These are phyloP conservation scores for Chionodraco myersi DNA, from an alignment of 2,113 vertebrate species.

Conservation along the genomic window DNA sequence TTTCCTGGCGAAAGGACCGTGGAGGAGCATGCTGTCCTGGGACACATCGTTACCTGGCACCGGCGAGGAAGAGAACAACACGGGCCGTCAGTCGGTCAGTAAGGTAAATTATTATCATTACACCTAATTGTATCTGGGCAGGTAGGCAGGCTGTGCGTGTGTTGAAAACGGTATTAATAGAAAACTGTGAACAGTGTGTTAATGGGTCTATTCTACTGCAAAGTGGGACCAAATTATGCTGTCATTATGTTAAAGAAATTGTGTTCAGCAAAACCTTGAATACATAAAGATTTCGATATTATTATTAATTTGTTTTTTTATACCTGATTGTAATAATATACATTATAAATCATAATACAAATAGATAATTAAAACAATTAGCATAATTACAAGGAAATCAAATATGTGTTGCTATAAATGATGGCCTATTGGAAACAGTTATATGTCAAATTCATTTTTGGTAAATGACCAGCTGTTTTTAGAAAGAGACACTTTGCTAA, in stretches of 20 bases:
- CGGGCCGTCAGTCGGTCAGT: neutral
- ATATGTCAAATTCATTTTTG: neutral
- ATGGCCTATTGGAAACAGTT: too few relatives aligned
- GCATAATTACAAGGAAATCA: too few relatives aligned
- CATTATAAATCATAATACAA: neutral
- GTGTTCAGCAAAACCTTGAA: neutral
- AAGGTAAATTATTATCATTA: neutral
- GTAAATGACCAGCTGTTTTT: neutral
- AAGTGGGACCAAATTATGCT: neutral
- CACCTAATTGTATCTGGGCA: neutral
- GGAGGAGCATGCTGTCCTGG: constrained; percentile 94
- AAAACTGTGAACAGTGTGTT: neutral
- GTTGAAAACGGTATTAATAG: neutral
- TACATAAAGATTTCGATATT: too few relatives aligned
- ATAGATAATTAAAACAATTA: neutral
- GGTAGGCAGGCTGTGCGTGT: neutral
- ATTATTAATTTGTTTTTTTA: neutral
- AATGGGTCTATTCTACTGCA: neutral
- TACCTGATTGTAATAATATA: neutral
- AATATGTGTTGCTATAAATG: neutral
- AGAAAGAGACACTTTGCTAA: neutral
- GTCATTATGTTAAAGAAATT: neutral
- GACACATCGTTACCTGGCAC: constrained; percentile 90
- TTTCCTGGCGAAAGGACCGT: constrained; percentile 95
- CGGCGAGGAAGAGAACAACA: neutral